Base-by-base conservation (phyloP, 2,797 vertebrate species). In the Galago senegalensis region DNA sequence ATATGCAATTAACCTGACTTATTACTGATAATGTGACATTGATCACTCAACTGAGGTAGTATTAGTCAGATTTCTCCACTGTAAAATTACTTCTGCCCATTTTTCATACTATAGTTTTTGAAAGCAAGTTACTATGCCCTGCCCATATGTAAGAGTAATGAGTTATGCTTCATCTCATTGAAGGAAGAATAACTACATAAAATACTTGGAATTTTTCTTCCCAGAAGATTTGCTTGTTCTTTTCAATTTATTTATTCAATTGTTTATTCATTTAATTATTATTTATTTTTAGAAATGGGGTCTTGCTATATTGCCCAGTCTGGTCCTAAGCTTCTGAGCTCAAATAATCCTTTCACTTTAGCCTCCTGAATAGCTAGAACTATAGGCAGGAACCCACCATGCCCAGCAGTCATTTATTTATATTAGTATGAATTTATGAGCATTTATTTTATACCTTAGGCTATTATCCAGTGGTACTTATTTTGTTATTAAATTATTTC, bases 361-460 rank as follows among this genome's bases (percentile, higher is more conserved):
- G 25, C 14, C 14, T 75, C 25, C 40, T 46, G 72, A 29, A 27
- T 43, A 73, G 14, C 7, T 75, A 25, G 25, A 7, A 17, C 72
- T 46, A 43, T 3, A 29, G 40, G 25, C 3, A 9, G 27, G 40
- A 4, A 75, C 7, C 25, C 25, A 17, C 25, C 43, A 40, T 40
- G 43, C 14, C 40, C 43, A 25, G 27, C 40, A 75, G 34, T 86
- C 34, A 73, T 29, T 70, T 94, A 76, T 56, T 82, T 60, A 65
- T 53, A 67, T 79, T 63, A 84, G 5, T 76, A 56, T 40, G 7
- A 43, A 69, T 56, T 53, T 46, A 29, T 53, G 46, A 7, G 6
- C 49, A 76, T 43, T 92, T 93, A 61, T 87, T 87, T 88, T 95
- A 11, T n/a, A n/a, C 37, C 70, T 82, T 65, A 13, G 2, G 5